Evolutionary conservation across 1,140 invertebrate genomes (phyloP), one percentile per base, ranked within the genome.

Genomic region (Eubasilissa regina): DNA sequence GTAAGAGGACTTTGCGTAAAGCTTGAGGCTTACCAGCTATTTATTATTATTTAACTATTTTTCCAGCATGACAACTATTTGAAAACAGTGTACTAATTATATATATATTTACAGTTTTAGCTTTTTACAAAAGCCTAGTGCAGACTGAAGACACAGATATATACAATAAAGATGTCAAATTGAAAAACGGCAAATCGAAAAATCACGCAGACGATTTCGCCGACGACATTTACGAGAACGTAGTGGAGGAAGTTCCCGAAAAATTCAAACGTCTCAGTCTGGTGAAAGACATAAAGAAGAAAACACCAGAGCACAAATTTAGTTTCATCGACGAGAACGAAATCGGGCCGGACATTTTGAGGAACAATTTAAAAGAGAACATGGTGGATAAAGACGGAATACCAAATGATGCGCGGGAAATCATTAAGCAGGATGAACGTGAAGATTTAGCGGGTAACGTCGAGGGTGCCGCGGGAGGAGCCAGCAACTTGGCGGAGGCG

Each of bases 401-500:
- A 45, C 81, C 81, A 4, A 83, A 83, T 56, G 81, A 83, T 35
- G 81, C 81, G 13, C 43, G 81, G 48, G 81, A 83, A 62, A 55
- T 77, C 43, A 21, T 82, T 11, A 83, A 78, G 74, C 48, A 47
- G 12, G 78, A 83, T 21, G 78, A 80, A 0, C n/a, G 21, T 9
- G 80, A 75, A 43, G 17, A 21, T n/a, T 19, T 47, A 17, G 70
- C 45, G 13, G 53, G 75, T 17, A 43, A 10, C 11, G 17, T 74
- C 68, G 75, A 76, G 17, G 45, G 21, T 53, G 82, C 82, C 66
- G 87, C 86, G 48, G 85, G 85, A 58, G 88, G 89, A 62, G 90
- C 90, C 56, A 87, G 84, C 66, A 90, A 93, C 82, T 83, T 94
- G 8, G 84, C 89, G 66, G 90, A 93, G 81, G 92, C 93, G 0